Conservation (phyloP, 2,888 invertebrate genomes). For the Drosophila multiciliata region DNA sequence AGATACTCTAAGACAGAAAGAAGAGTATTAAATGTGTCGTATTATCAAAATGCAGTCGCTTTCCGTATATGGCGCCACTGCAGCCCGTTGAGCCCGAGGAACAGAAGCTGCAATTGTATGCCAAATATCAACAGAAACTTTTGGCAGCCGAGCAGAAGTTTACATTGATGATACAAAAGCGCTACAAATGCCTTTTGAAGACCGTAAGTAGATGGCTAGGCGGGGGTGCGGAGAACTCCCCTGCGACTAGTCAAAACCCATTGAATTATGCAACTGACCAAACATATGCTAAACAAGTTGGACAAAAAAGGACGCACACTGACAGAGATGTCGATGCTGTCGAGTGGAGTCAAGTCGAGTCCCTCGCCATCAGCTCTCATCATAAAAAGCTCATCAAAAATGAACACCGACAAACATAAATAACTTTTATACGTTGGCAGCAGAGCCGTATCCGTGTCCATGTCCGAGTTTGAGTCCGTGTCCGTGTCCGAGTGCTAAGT, state of each 20-base stretch:
- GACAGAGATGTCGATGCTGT: conserved; percentile 31
- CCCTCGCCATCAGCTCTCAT: conserved; percentile 41
- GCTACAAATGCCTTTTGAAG: conserved; percentile 82
- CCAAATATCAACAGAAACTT: conserved; percentile 63
- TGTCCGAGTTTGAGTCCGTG: conserved; percentile 7
- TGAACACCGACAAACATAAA: conserved; percentile 71
- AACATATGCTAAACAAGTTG: conserved; percentile 48
- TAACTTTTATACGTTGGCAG: conserved; percentile 69
- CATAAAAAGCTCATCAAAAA: conserved; percentile 76
- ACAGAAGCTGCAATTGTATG: conserved; percentile 77
- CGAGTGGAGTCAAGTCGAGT: conserved; percentile 19
- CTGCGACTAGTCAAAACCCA: conserved; percentile 6
- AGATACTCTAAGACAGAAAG: not conserved
- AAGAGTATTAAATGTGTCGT: too few species aligned
- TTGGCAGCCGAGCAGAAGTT: conserved; percentile 68
- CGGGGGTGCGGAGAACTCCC: not conserved
- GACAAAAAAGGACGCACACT: conserved; percentile 9
- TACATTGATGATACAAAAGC: conserved; percentile 76
- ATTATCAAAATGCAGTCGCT: conserved; percentile 63
- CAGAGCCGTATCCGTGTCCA: not conserved
- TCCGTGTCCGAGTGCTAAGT: conserved; percentile 9
- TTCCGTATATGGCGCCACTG: conserved; percentile 81
- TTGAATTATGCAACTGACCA: conserved; percentile 69
- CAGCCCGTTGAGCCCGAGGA: conserved; percentile 83
- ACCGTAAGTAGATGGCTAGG: conserved; percentile 71